Evolutionary conservation across 2,113 vertebrate genomes (phyloP).

Genomic region (Eulacestoma nigropectus): DNA sequence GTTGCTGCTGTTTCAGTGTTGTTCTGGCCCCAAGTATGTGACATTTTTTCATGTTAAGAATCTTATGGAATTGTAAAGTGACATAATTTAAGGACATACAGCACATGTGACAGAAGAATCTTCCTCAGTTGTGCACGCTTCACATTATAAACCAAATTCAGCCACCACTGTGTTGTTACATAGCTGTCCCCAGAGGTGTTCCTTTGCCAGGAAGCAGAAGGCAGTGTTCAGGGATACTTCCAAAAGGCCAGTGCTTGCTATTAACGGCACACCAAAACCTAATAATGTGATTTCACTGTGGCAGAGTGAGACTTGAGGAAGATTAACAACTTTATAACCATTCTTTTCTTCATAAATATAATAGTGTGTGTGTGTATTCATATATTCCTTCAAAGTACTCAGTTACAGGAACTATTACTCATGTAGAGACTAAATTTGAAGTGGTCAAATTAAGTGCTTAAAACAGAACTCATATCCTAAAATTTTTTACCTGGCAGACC

Average conservation of each 20-base stretch:
- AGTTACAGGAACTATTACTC: neutral
- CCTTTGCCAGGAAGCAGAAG: neutral
- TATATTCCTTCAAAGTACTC: neutral
- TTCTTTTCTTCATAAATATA: neutral
- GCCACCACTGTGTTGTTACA: fast-evolving
- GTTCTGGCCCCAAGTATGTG: neutral
- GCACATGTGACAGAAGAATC: neutral
- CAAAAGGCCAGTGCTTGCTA: neutral
- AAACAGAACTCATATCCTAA: neutral
- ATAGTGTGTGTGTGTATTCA: neutral
- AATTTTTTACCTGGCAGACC: neutral
- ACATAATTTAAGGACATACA: neutral
- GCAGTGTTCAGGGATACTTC: neutral
- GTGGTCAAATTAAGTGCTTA: neutral
- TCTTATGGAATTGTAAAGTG: neutral
- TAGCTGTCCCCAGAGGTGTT: neutral
- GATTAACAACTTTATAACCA: neutral
- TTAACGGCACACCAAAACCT: neutral
- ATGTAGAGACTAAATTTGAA: neutral
- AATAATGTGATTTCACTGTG: neutral
- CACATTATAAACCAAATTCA: neutral
- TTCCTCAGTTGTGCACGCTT: neutral
- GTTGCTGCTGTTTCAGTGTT: neutral
- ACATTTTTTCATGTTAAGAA: neutral
- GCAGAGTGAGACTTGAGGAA: neutral